phyloP scores from a whole-genome alignment of 37 sponge, comb jelly and placozoan species.

The Halisarca cf. caerulea region DNA sequence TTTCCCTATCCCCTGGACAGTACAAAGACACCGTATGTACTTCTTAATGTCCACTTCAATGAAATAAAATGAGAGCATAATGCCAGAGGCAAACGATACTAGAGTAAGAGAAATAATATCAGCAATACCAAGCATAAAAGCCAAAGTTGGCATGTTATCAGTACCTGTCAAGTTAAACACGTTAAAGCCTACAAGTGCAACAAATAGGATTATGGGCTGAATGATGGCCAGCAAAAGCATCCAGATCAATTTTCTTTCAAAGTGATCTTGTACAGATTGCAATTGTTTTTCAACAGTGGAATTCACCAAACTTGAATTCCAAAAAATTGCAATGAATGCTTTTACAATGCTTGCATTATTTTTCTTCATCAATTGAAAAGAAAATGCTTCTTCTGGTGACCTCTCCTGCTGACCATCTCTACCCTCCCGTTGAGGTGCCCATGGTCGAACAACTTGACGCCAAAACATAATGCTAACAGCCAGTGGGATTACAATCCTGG shows the following conservation, averaged over 20 bases:
- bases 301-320: not conserved
- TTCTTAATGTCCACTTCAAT: constrained; percentile 3
- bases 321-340: not conserved
- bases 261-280: not conserved
- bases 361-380: not conserved
- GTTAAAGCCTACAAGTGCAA: not conserved
- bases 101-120: not conserved
- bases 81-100: not conserved
- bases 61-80: constrained; percentile 16
- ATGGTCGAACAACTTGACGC: not conserved
- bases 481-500: not conserved
- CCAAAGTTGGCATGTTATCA: not conserved
- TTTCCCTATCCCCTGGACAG: not conserved
- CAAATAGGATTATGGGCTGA: not conserved
- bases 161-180: not conserved
- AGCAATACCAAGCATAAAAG: not conserved
- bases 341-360: not conserved
- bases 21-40: not conserved
- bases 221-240: not conserved
- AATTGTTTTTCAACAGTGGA: not conserved
- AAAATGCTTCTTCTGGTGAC: not conserved
- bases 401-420: not conserved
- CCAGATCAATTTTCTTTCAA: not conserved
- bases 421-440: not conserved
- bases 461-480: not conserved